Evolutionary conservation across 2,888 invertebrate genomes (phyloP).

Genomic region (Pachliopta kotzebuea): DNA sequence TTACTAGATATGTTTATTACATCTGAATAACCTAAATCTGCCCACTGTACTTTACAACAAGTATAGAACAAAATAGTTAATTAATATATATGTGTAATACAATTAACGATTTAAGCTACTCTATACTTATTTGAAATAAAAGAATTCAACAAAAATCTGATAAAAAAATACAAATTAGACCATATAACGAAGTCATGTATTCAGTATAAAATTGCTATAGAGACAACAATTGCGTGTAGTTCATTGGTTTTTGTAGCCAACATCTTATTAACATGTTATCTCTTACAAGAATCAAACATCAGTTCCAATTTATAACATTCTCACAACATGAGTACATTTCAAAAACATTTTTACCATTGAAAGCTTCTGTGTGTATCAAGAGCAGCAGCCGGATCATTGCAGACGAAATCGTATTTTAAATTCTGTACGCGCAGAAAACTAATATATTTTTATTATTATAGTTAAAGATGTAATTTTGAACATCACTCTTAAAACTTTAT

Average conservation of each 20-base stretch:
- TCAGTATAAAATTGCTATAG: neutral
- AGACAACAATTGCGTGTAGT: neutral
- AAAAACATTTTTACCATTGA: conserved; percentile 32
- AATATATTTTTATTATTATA: conserved; percentile 67
- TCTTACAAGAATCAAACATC: conserved; percentile 8
- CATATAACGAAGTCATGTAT: neutral
- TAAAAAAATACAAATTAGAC: neutral
- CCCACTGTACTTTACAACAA: neutral
- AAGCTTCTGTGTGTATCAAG: conserved; percentile 51
- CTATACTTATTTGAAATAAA: neutral
- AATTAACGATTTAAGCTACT: too few relatives aligned
- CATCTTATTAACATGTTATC: conserved; percentile 7
- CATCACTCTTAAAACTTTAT: conserved; percentile 49
- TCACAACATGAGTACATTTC: conserved; percentile 11
- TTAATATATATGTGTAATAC: too few relatives aligned
- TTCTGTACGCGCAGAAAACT: conserved; percentile 58
- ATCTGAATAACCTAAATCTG: neutral
- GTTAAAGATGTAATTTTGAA: conserved; percentile 58
- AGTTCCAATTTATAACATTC: neutral
- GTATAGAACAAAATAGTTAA: neutral
- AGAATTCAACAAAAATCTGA: neutral
- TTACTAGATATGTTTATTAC: too few relatives aligned
- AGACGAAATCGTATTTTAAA: conserved; percentile 51
- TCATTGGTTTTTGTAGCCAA: conserved; percentile 8
- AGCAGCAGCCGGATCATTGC: conserved; percentile 35